Conservation (phyloP, 1,140 invertebrate genomes). For the Drosophila kohkoa region DNA sequence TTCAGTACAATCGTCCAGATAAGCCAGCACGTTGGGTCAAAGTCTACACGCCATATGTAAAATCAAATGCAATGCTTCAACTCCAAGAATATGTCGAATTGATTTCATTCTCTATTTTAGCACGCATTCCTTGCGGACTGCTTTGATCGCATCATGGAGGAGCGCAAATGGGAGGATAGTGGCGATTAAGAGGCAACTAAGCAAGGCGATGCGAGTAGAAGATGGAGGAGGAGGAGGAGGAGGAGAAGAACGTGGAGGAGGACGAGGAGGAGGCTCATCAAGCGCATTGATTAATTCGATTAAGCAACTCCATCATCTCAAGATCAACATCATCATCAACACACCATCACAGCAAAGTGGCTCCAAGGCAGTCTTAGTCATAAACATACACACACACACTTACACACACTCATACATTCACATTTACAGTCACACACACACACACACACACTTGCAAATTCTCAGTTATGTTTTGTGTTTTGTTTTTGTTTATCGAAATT, state of each 20-base stretch:
- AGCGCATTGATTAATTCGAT: constrained; percentile 30
- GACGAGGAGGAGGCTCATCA: constrained; percentile 22
- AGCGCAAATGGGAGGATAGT: constrained; percentile 92
- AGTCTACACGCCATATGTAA: constrained; percentile 96
- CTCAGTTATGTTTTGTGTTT: neutral
- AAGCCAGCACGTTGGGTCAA: constrained; percentile 94
- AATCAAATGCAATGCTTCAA: neutral
- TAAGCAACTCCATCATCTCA: constrained; percentile 32
- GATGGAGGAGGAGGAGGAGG: no score
- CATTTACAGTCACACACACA: neutral
- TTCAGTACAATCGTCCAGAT: constrained; percentile 93
- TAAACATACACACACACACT: constrained; percentile 26
- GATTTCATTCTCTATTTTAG: constrained; percentile 85
- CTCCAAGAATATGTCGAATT: neutral
- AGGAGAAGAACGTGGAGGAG: neutral
- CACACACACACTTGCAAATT: neutral
- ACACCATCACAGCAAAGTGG: constrained; percentile 19
- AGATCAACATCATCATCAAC: constrained; percentile 25
- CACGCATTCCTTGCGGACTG: constrained; percentile 97
- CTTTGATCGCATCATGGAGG: constrained; percentile 97
- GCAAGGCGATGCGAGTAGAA: no score
- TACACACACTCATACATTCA: constrained; percentile 1
- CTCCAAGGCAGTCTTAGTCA: constrained; percentile 37
- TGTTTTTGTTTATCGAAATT: constrained; percentile 16
- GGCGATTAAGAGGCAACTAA: constrained; percentile 87